Conservation (phyloP, 2,888 invertebrate genomes). For the Cryptocheilus praepositus region DNA sequence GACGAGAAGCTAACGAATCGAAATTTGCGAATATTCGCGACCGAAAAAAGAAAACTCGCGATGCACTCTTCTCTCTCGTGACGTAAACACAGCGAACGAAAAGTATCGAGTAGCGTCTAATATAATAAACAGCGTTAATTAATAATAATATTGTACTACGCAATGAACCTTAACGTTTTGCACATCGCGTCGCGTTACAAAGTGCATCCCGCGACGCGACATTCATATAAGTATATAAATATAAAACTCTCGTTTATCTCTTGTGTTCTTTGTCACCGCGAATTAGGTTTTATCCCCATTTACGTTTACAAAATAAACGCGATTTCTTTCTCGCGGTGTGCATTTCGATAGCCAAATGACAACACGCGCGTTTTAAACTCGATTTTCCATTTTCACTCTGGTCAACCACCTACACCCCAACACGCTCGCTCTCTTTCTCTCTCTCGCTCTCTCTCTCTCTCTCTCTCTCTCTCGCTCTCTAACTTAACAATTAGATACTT, state of each 20-base stretch:
- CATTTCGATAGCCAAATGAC: neutral
- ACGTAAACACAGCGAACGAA: neutral
- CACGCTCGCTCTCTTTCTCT: slow-evolving; percentile 42
- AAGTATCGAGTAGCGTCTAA: neutral
- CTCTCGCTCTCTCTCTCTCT: slow-evolving; percentile 36
- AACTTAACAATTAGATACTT: slow-evolving; percentile 72
- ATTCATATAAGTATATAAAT: slow-evolving; percentile 7
- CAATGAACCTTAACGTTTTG: slow-evolving; percentile 27
- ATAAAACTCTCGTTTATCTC: slow-evolving; percentile 9
- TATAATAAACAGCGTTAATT: slow-evolving; percentile 21
- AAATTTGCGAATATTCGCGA: too few species aligned
- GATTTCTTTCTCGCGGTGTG: neutral
- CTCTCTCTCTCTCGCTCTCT: slow-evolving; percentile 43
- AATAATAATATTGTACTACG: slow-evolving; percentile 22
- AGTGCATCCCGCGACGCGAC: slow-evolving; percentile 11
- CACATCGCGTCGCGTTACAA: slow-evolving; percentile 9
- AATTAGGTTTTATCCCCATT: too few species aligned
- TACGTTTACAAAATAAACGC: too few species aligned
- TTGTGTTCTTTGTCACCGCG: slow-evolving; percentile 15
- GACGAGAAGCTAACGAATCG: slow-evolving; percentile 13
- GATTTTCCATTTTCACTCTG: too few species aligned
- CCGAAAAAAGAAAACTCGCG: slow-evolving; percentile 6
- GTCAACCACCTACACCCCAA: neutral
- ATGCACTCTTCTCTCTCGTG: neutral
- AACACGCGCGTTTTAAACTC: too few species aligned